Base-by-base conservation (phyloP, 1,140 invertebrate genomes). In the Drosophila sturtevanti region DNA sequence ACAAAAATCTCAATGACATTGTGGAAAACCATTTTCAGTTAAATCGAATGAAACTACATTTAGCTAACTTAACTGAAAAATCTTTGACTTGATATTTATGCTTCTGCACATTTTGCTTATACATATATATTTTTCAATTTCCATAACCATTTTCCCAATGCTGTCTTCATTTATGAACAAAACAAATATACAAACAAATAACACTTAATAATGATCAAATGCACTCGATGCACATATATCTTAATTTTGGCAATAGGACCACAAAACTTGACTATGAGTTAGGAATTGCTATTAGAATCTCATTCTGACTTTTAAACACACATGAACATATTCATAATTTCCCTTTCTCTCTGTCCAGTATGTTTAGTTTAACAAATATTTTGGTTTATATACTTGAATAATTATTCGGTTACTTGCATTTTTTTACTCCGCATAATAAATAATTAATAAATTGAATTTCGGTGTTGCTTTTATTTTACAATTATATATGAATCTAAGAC, bases 171-270 rank as follows among this genome's bases (percentile, higher is more conserved):
- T 81, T 63, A 37, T 60, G 52, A 62, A 48, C 69, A 48, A 63
- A 10, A 27, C 61, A 68, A 41, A 59, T 54, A 61, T 51, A 41
- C 27, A 56, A 24, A 62, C 48, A 63, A 63, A 61, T 60, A 67
- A 54, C 71, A 79, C 79, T 87, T 70, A 81, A 79, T 86, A 79
- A 79, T 87, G 81, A 87, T 82, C 75, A 86, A 86, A 87, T 73
- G 68, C 78, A 79, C 71, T 81, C 75, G 51, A 77, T 63, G 64
- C 72, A 18, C 52, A 85, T 86, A 74, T 74, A 86, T 85, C 73
- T 81, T 78, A 77, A 87, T 86, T 81, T 58, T 38, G 71, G 62
- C 68, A 78, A 78, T 65, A 60, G 37, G 52, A 51, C 56, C 63
- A 58, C 54, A 75, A 68, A 34, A 7, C 22, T 61, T 56, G 37